Percentiles rank a stretch among this genome's conserved stretches.
Evolutionary conservation across 2,888 invertebrate species (phyloP).

Genomic region (Caenorhabditis uteleia): DNA sequence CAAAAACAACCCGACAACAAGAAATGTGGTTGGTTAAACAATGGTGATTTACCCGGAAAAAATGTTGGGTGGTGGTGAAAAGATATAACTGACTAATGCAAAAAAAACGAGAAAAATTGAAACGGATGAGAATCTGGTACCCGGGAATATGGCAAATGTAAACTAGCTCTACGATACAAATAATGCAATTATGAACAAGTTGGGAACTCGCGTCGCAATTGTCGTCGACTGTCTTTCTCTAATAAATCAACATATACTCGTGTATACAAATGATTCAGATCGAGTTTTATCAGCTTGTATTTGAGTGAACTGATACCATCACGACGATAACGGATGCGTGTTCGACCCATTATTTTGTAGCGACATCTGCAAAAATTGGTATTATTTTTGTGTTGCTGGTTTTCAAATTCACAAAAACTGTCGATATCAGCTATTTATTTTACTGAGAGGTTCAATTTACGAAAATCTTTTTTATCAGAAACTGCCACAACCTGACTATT

Average conservation of each 20-base stretch:
- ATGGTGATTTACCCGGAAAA: no score
- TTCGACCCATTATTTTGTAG: slow-evolving; percentile 70
- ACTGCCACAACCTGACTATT: no score
- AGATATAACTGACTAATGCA: no score
- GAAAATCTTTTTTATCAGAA: slow-evolving; percentile 4
- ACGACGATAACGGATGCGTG: slow-evolving; percentile 70
- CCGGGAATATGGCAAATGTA: no score
- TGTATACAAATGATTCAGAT: slow-evolving; percentile 56
- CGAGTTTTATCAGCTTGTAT: slow-evolving; percentile 64
- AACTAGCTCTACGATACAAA: no score
- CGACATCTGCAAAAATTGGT: slow-evolving; percentile 71
- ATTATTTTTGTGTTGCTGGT: no score
- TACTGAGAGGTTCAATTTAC: not conserved
- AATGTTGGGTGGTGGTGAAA: no score
- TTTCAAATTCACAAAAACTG: slow-evolving; percentile 18
- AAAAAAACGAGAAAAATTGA: no score
- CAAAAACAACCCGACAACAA: no score
- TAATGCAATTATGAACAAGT: slow-evolving; percentile 24
- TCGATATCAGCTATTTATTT: slow-evolving; percentile 3
- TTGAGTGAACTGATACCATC: slow-evolving; percentile 72
- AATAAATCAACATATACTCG: slow-evolving; percentile 59
- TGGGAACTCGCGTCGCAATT: slow-evolving; percentile 31
- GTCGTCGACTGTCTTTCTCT: slow-evolving; percentile 55
- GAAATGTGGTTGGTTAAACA: no score
- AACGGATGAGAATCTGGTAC: no score